Evolutionary conservation across 2,797 vertebrate genomes (phyloP).

Genomic region (Caiman crocodilus): DNA sequence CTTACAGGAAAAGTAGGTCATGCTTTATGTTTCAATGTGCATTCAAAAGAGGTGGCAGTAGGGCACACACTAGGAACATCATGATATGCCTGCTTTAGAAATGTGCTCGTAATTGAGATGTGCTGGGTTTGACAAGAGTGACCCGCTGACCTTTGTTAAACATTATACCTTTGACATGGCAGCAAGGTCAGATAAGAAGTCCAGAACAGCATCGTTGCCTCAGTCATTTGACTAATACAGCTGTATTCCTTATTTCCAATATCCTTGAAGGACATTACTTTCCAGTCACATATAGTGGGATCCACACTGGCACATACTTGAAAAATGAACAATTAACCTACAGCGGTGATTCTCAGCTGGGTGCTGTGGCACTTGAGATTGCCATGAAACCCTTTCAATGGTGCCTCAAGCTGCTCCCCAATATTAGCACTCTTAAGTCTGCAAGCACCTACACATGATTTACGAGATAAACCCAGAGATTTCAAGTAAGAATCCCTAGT

Average conservation of each 20-base stretch:
- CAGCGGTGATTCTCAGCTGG: neutral
- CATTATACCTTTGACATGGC: neutral
- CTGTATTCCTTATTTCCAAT: neutral
- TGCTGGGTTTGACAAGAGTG: neutral
- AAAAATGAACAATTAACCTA: neutral
- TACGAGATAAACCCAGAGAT: no score
- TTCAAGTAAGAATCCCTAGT: no score
- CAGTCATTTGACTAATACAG: neutral
- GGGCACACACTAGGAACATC: neutral
- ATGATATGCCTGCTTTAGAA: neutral
- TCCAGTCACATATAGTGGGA: neutral
- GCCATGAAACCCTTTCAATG: no score
- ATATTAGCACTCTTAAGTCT: no score
- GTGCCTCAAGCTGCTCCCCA: no score
- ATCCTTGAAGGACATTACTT: neutral
- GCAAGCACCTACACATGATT: no score
- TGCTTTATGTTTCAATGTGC: no score
- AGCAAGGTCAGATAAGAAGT: neutral
- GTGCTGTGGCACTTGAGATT: no score
- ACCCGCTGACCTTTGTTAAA: neutral
- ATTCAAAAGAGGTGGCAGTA: no score
- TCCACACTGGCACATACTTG: neutral
- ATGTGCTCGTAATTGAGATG: neutral
- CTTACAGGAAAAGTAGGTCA: no score
- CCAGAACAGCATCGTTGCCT: neutral